Evolutionary conservation across 2,113 vertebrate genomes (phyloP).

Genomic region (Chionis minor): DNA sequence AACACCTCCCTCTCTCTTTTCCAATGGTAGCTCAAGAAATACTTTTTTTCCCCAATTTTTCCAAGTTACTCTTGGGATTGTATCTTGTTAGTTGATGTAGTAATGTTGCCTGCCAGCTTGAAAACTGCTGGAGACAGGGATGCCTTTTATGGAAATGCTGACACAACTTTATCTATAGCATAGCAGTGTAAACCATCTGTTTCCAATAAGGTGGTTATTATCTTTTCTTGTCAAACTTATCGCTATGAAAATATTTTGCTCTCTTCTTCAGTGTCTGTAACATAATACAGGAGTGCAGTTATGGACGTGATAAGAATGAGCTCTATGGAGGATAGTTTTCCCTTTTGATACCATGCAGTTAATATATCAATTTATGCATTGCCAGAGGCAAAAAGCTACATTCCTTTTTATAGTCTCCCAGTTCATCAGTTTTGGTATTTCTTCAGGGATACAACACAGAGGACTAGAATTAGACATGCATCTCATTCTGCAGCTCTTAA

Average conservation of each 20-base stretch:
- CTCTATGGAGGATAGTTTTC: not conserved
- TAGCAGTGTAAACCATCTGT: constrained; percentile 46
- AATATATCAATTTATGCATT: not conserved
- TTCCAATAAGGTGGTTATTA: constrained; percentile 61
- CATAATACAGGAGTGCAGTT: not conserved
- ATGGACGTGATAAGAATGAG: not conserved
- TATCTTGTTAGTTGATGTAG: not conserved
- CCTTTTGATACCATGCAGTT: not conserved
- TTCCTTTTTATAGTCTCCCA: not conserved
- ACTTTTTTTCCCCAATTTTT: not conserved
- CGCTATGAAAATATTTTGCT: constrained; percentile 42
- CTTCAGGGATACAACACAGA: not conserved
- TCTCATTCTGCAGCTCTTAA: not conserved
- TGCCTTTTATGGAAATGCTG: constrained; percentile 31
- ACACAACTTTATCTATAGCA: constrained; percentile 38
- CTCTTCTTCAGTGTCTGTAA: not conserved
- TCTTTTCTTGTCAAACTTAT: constrained; percentile 63
- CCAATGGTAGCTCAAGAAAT: not conserved
- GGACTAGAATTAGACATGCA: not conserved
- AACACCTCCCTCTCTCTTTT: not conserved
- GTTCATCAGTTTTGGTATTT: not conserved
- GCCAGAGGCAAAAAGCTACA: not conserved
- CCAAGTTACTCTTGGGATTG: not conserved
- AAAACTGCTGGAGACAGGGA: constrained; percentile 1
- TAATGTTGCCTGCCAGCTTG: constrained; percentile 7